Evolutionary conservation across 2,888 invertebrate species (phyloP).

Genomic region (Spilarctia lutea): DNA sequence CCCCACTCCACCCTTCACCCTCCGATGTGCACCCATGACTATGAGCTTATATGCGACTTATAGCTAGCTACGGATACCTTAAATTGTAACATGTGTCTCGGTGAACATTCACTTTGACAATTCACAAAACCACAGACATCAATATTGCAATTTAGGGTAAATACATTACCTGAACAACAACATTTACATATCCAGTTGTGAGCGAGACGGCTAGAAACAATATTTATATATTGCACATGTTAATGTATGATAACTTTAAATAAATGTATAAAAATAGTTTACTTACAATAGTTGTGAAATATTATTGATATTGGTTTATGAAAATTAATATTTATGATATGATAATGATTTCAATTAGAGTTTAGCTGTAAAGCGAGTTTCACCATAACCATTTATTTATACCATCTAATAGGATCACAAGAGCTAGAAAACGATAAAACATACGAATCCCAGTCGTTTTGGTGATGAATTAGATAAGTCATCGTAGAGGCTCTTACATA

Average conservation of each 20-base stretch:
- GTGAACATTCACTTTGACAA: background rate
- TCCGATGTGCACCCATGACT: constrained; percentile 39
- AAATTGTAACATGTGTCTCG: constrained; percentile 9
- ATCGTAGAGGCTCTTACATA: background rate
- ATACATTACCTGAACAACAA: constrained; percentile 12
- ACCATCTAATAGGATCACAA: background rate
- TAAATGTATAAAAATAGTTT: no score
- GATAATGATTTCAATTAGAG: background rate
- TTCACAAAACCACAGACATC: background rate
- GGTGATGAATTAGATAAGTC: background rate
- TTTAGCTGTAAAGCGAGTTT: background rate
- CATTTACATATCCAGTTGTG: constrained; percentile 1
- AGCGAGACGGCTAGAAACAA: background rate
- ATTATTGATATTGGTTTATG: background rate
- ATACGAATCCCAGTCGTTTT: background rate
- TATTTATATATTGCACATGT: background rate
- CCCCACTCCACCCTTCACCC: constrained; percentile 19
- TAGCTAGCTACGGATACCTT: constrained; percentile 10
- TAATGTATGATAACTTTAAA: background rate
- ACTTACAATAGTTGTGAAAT: background rate
- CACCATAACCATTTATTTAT: background rate
- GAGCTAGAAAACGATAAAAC: background rate
- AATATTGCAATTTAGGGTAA: constrained; percentile 19
- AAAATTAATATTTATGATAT: background rate
- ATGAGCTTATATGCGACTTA: constrained; percentile 12